Evolutionary conservation across 2,888 invertebrate genomes (phyloP), one percentile per base, ranked within the genome.

Genomic region (Chrysina gloriosa): DNA sequence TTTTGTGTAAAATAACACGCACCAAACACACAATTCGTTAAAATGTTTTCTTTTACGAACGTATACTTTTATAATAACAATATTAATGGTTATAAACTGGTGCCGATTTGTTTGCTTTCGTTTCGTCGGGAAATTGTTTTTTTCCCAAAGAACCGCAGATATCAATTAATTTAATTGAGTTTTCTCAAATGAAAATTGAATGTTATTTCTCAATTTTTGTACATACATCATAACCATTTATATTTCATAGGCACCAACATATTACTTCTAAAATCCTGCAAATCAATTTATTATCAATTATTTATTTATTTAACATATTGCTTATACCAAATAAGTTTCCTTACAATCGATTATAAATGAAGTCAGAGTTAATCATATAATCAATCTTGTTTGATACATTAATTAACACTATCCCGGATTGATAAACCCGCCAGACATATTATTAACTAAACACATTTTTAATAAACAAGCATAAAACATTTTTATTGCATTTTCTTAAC

Each of bases 1-100:
- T 81, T 82, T 82, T 80, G 79, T 81, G 81, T 82, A 81, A 81
- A 82, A 82, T 77, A 82, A 82, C 81, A 82, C 70, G 70, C 36
- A 52, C 45, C 64, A 63, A 31, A 67, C 64, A 54, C 42, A 56
- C 69, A 48, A 68, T 74, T 74, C 74, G 73, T 72, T 74, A 72
- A 74, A 75, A 76, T 76, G 75, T 77, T 77, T 77, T 76, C 72
- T 48, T 73, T 75, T 70, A 54, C 36, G 52, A 50, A 68, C 63
- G 50, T 63, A 42, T 50, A 50, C 65, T 66, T 66, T 66, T 66
- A 66, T 56, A 52, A 66, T 66, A 66, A 66, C 48, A 66, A 66
- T 34, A 56, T 47, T 56, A 66, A 66, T 48, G 54, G 56, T 29
- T 61, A 61, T 61, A 61, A 61, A 61, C 56, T 34, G 66, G 11